phyloP scores from a whole-genome alignment of 2,888 invertebrate species.

The Melanargia galathea region DNA sequence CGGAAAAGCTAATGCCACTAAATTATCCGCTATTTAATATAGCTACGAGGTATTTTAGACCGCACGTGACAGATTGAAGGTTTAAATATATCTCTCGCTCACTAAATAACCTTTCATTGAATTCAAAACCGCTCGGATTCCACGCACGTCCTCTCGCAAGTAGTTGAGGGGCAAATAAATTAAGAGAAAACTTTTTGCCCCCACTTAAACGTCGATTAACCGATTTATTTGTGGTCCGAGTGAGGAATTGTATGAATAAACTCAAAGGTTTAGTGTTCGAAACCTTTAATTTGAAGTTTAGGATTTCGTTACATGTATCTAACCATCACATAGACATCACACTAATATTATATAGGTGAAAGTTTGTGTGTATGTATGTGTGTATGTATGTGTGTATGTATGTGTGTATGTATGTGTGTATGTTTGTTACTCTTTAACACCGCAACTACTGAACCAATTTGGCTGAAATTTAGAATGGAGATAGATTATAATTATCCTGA shows the following conservation, averaged over 20 bases:
- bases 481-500: too few relatives aligned
- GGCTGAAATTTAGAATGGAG: too few relatives aligned
- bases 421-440: too few relatives aligned
- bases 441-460: too few relatives aligned
- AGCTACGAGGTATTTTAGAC: not conserved
- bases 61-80: not conserved
- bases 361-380: too few relatives aligned
- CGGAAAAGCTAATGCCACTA: too few relatives aligned
- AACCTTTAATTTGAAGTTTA: not conserved
- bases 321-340: too few relatives aligned
- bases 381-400: too few relatives aligned
- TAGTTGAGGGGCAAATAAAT: slow-evolving; percentile 18
- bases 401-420: too few relatives aligned
- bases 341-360: too few relatives aligned
- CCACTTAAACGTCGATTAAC: not conserved
- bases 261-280: not conserved
- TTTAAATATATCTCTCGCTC: slow-evolving; percentile 6
- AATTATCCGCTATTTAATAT: not conserved
- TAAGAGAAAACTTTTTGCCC: slow-evolving; percentile 1
- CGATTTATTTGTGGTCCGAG: slow-evolving; percentile 6
- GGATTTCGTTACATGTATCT: not conserved
- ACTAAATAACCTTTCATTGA: slow-evolving; percentile 10
- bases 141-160: slow-evolving; percentile 1
- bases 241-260: slow-evolving; percentile 1
- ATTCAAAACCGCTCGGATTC: slow-evolving; percentile 3